Percentiles rank a stretch among this genome's conserved stretches.
These are phyloP conservation scores for Sphaeridia pumilis DNA, from an alignment of 2,888 invertebrate genomes.

Conservation along the genomic window DNA sequence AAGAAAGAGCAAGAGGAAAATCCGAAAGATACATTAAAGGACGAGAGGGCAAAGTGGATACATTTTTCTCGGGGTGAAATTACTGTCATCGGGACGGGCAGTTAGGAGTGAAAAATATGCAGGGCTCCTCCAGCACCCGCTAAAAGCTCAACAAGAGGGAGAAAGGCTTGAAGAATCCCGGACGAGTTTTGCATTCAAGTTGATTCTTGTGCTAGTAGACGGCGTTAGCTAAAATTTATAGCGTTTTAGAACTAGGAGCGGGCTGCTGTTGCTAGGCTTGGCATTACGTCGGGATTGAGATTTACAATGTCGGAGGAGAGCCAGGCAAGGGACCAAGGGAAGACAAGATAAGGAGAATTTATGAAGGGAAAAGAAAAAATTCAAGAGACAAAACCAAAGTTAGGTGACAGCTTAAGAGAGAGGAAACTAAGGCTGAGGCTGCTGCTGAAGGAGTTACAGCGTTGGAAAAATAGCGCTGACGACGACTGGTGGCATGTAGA, in stretches of 20 bases:
- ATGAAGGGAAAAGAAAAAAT: conserved; percentile 18
- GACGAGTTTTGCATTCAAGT: too few species aligned
- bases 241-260: too few species aligned
- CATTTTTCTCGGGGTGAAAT: conserved; percentile 24
- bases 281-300: neutral
- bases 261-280: too few species aligned
- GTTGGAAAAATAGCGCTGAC: too few species aligned
- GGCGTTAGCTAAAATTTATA: too few species aligned
- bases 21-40: conserved; percentile 4
- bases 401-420: conserved; percentile 7
- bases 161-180: too few species aligned
- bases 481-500: too few species aligned
- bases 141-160: too few species aligned
- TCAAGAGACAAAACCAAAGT: neutral
- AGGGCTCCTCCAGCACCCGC: too few species aligned
- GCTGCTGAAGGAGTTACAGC: conserved; percentile 4
- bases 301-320: neutral
- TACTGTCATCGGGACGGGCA: conserved; percentile 24
- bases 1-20: conserved; percentile 14
- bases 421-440: conserved; percentile 13
- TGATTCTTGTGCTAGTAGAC: too few species aligned
- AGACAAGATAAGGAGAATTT: conserved; percentile 31
- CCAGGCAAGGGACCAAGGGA: conserved; percentile 8
- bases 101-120: too few species aligned
- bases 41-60: conserved; percentile 23